Evolutionary conservation across 2,113 vertebrate species (phyloP).

Genomic region (Chloebia gouldiae): DNA sequence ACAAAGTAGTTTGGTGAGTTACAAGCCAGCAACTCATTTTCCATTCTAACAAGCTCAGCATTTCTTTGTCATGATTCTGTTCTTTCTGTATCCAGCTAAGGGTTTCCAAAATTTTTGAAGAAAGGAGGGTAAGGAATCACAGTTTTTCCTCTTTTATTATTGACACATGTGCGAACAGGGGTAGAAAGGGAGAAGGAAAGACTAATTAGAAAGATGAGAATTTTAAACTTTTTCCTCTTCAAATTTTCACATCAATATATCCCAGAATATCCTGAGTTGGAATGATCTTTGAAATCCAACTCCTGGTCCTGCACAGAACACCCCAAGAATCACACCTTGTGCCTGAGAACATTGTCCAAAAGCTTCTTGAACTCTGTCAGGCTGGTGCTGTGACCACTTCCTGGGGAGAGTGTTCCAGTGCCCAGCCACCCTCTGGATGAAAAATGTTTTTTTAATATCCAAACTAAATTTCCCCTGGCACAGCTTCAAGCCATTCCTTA

Average conservation of each 20-base stretch:
- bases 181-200: neutral
- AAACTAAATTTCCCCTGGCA: neutral
- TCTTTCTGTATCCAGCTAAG: neutral
- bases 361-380: neutral
- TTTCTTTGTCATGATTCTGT: neutral
- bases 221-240: neutral
- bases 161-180: rapidly evolving
- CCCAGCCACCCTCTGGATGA: neutral
- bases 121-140: neutral
- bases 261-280: neutral
- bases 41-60: neutral
- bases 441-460: rapidly evolving
- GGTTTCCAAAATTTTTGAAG: neutral
- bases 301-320: neutral
- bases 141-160: neutral
- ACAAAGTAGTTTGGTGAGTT: neutral
- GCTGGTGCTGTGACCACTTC: too few relatives aligned
- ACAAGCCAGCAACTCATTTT: neutral
- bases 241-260: neutral
- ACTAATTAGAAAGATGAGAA: neutral
- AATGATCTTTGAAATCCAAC: neutral
- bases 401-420: neutral
- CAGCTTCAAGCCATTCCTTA: neutral
- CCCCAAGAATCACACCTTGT: too few relatives aligned
- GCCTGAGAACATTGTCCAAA: neutral